Conservation (phyloP, 2,888 invertebrate genomes). For the Oeneis ivallda region DNA sequence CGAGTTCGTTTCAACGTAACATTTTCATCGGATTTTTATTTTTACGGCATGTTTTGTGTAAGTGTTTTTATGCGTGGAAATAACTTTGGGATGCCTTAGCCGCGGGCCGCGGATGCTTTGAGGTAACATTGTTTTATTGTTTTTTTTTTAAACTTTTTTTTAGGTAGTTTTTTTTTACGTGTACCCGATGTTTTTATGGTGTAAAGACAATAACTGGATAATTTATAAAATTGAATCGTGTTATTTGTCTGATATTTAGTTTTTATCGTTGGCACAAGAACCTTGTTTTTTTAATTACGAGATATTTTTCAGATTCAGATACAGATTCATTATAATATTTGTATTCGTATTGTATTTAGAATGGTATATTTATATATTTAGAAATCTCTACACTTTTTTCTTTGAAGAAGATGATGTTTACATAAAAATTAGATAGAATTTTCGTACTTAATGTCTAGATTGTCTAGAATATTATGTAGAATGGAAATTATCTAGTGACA, state of each 20-base stretch:
- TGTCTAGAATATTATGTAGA: too few relatives aligned
- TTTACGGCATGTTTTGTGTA: conserved; percentile 36
- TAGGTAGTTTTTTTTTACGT: background rate
- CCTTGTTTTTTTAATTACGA: too few relatives aligned
- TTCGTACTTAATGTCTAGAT: too few relatives aligned
- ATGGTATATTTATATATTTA: too few relatives aligned
- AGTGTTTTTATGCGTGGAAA: conserved; percentile 34
- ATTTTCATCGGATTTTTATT: conserved; percentile 15
- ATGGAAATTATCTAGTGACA: too few relatives aligned
- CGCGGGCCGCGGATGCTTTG: conserved; percentile 21
- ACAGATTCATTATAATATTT: too few relatives aligned
- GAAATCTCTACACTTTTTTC: background rate
- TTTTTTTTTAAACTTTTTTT: background rate
- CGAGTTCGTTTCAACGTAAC: conserved; percentile 31
- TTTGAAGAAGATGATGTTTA: background rate
- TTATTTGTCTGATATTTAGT: too few relatives aligned
- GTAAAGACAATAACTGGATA: background rate
- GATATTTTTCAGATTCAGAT: too few relatives aligned
- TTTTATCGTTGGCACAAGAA: too few relatives aligned
- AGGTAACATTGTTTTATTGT: conserved; percentile 26
- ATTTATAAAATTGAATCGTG: too few relatives aligned
- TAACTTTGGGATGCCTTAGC: conserved; percentile 34
- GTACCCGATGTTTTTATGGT: background rate
- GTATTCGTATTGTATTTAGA: too few relatives aligned
- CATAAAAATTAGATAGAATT: background rate